These are phyloP conservation scores for Probosciger aterrimus DNA, from an alignment of 2,113 vertebrate species.

Conservation along the genomic window DNA sequence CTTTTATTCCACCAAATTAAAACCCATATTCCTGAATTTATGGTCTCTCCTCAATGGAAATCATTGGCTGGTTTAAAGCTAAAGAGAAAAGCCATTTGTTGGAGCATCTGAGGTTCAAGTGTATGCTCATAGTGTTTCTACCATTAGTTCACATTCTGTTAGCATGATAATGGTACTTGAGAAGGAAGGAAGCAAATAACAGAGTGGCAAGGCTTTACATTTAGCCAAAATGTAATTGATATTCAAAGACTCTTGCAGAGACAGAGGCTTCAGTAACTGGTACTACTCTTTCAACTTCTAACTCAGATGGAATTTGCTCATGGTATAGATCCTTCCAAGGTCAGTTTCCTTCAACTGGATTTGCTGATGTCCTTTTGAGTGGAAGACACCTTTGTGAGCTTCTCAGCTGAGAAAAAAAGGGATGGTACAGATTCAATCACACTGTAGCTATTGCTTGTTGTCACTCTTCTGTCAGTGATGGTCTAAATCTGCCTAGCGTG, in stretches of 20 bases:
- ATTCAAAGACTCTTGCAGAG: neutral
- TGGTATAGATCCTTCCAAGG: neutral
- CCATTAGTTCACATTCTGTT: neutral
- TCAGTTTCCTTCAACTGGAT: neutral
- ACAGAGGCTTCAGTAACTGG: neutral
- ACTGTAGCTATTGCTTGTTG: neutral
- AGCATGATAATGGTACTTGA: neutral
- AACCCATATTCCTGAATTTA: neutral
- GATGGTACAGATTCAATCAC: neutral
- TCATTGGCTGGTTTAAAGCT: neutral
- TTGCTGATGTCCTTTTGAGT: neutral
- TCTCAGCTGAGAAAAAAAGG: neutral
- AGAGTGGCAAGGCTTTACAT: neutral
- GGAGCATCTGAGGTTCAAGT: neutral
- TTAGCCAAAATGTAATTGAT: neutral
- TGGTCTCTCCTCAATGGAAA: neutral
- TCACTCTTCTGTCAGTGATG: neutral
- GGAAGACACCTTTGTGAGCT: neutral
- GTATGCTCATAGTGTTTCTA: neutral
- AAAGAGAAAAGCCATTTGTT: neutral
- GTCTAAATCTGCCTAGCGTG: neutral
- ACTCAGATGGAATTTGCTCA: neutral
- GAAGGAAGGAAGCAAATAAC: neutral
- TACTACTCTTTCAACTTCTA: neutral
- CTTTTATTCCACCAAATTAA: neutral